Evolutionary conservation across 53 echinoderm and acorn worm genomes (phyloP), one percentile per base, ranked within the genome.

Genomic region (Astropecten irregularis): DNA sequence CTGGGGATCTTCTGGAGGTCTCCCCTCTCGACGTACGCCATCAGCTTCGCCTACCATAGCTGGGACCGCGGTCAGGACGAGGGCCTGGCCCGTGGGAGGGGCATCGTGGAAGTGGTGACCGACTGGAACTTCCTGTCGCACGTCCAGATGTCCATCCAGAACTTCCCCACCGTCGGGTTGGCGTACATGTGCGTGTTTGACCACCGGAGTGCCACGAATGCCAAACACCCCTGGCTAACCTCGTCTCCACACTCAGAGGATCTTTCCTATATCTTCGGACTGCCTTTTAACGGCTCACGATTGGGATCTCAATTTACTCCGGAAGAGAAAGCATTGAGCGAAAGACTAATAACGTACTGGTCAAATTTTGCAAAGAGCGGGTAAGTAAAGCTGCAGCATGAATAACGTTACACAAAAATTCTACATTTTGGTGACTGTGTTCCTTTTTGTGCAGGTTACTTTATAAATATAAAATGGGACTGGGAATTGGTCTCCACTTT

Each of bases 361-460:
- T 88, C 90, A 10, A 95, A 95, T 82, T 95, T 93, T 84, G 96
- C 91, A 21, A 95, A 95, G 66, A 89, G 68, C 46, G 96, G 96
- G 96, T 95, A 84, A 95, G 90, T n/a, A n/a, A n/a, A n/a, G n/a
- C n/a, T n/a, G n/a, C n/a, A n/a, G n/a, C n/a, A n/a, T n/a, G n/a
- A n/a, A n/a, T n/a, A n/a, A n/a, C n/a, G n/a, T n/a, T n/a, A n/a
- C n/a, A n/a, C n/a, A n/a, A n/a, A n/a, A n/a, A n/a, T n/a, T n/a
- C n/a, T n/a, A n/a, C n/a, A n/a, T n/a, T n/a, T n/a, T n/a, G n/a
- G n/a, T n/a, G n/a, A n/a, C n/a, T n/a, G n/a, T n/a, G n/a, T n/a
- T n/a, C n/a, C n/a, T n/a, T n/a, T n/a, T n/a, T n/a, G n/a, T n/a
- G n/a, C n/a, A n/a, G n/a, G n/a, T n/a, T n/a, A n/a, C n/a, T n/a